A percentile compares a stretch with the other conserved stretches of the same genome.
Evolutionary conservation across 1,140 invertebrate species (phyloP).

Genomic region (Oscheius sp.): DNA sequence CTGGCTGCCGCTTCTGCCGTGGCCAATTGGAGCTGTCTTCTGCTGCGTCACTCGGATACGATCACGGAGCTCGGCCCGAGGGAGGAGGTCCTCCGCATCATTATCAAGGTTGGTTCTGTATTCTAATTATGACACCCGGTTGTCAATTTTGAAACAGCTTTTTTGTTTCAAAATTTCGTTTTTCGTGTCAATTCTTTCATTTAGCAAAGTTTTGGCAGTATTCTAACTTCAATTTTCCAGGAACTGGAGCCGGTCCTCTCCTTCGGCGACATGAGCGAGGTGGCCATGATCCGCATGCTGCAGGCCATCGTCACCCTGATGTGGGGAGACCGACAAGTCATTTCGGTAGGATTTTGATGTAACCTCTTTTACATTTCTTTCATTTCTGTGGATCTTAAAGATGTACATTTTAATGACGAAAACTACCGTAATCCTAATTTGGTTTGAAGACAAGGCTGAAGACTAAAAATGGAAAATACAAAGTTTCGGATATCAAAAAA

Average conservation of each 20-base stretch:
- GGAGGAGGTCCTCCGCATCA: conserved; percentile 47
- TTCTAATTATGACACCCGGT: background rate
- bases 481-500: too few species aligned
- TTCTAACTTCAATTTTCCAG: too few species aligned
- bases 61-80: conserved; percentile 50
- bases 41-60: conserved; percentile 38
- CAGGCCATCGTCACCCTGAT: conserved; percentile 52
- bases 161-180: background rate
- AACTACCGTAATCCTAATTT: background rate
- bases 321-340: conserved; percentile 51
- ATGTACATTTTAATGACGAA: too few species aligned
- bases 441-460: background rate
- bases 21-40: conserved; percentile 44
- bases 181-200: background rate
- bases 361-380: too few species aligned
- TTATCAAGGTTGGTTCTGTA: conserved; percentile 29
- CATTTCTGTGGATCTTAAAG: too few species aligned
- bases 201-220: too few species aligned
- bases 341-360: conserved; percentile 26
- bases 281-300: conserved; percentile 45
- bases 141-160: too few species aligned
- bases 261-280: conserved; percentile 33
- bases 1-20: conserved; percentile 46
- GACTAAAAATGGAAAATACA: too few species aligned
- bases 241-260: conserved; percentile 16